Evolutionary conservation across 53 echinoderm and acorn worm genomes (phyloP).

Genomic region (Crossaster papposus): DNA sequence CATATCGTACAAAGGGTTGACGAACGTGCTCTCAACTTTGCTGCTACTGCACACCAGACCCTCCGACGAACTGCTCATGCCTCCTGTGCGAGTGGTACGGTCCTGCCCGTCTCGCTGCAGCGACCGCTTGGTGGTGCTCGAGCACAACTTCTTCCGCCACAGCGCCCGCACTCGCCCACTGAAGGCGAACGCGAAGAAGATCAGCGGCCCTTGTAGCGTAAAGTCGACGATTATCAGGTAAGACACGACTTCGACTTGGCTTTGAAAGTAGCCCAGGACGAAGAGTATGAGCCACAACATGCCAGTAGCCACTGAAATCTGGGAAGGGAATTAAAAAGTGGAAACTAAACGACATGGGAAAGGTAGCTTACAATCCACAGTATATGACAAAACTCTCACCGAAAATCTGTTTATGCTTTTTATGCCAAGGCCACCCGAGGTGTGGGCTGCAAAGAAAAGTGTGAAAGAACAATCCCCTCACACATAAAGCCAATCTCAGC

Average conservation of each 20-base stretch:
- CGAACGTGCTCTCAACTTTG: not conserved
- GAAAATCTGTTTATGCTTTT: too few relatives aligned
- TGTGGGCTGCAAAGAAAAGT: too few relatives aligned
- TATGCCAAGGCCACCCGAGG: too few relatives aligned
- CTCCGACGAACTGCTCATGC: not conserved
- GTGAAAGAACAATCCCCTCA: too few relatives aligned
- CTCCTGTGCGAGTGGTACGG: not conserved
- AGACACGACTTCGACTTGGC: not conserved
- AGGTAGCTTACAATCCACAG: too few relatives aligned
- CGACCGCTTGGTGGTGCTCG: constrained; percentile 24
- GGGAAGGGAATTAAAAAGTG: not conserved
- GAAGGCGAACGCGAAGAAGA: constrained; percentile 54
- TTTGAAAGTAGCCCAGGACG: constrained; percentile 1
- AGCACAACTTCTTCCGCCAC: constrained; percentile 24
- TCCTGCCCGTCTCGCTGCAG: not conserved
- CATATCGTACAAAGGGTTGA: not conserved
- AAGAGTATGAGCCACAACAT: constrained; percentile 26
- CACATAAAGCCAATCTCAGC: too few relatives aligned
- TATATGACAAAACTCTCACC: too few relatives aligned
- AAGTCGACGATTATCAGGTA: constrained; percentile 12
- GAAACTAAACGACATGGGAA: not conserved
- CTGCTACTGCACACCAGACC: not conserved
- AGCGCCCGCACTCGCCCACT: constrained; percentile 18
- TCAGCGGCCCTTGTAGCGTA: constrained; percentile 20
- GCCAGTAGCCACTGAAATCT: constrained; percentile 40